These are phyloP conservation scores for Passer montanus DNA, from an alignment of 2,113 vertebrate genomes.

Conservation along the genomic window DNA sequence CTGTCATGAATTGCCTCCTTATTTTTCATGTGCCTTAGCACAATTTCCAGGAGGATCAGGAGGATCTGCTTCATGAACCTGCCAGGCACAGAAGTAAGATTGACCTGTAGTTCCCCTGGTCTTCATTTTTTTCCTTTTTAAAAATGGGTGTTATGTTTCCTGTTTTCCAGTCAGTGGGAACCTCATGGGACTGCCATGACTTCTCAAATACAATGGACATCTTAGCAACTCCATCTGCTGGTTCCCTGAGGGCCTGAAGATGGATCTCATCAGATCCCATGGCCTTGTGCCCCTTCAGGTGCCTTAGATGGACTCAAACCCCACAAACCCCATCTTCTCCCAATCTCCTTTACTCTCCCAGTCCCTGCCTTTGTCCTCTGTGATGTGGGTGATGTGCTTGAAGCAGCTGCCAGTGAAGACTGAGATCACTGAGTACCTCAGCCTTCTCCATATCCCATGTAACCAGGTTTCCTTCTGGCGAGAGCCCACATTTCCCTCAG, in stretches of 20 bases:
- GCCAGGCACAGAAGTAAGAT: background rate
- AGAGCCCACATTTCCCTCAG: background rate
- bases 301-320: background rate
- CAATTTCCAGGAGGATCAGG: background rate
- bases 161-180: background rate
- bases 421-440: background rate
- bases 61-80: background rate
- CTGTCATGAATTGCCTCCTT: background rate
- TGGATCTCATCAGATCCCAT: background rate
- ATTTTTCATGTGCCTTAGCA: background rate
- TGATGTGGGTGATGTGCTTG: fast-evolving
- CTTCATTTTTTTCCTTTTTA: background rate
- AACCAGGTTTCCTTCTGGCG: background rate
- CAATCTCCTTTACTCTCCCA: background rate
- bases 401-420: background rate
- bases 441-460: background rate
- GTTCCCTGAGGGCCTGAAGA: background rate
- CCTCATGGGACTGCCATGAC: background rate
- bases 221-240: background rate
- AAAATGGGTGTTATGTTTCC: background rate
- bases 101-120: background rate
- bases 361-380: background rate
- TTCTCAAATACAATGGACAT: background rate
- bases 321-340: background rate
- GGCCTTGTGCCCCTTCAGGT: no score